Percentiles rank a stretch among this genome's conserved stretches.
Conservation (phyloP, 30 jellyfish, hydroid and myxozoan species). For the Turritopsis dohrnii region DNA sequence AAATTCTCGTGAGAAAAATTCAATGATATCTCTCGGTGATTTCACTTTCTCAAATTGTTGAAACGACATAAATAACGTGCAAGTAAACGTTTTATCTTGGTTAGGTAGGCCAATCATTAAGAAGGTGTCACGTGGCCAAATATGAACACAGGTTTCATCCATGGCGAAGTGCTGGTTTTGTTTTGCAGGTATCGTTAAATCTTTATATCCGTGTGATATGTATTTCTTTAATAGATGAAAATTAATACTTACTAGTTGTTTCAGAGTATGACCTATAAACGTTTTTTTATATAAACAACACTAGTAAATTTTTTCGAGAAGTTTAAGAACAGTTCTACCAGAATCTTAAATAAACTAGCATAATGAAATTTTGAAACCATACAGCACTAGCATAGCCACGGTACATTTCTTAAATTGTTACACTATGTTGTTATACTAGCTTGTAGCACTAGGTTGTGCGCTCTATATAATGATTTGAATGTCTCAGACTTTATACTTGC, state of each 20-base stretch:
- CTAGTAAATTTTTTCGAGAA: background rate
- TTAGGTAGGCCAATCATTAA: constrained; percentile 11
- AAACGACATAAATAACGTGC: background rate
- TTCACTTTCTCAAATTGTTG: background rate
- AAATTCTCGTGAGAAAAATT: background rate
- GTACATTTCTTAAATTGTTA: too few species aligned
- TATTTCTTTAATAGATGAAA: constrained; percentile 12
- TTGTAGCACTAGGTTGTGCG: too few species aligned
- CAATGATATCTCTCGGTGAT: background rate
- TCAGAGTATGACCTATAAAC: background rate
- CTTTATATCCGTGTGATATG: background rate
- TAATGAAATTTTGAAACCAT: too few species aligned
- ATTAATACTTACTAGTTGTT: background rate
- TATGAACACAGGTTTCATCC: background rate
- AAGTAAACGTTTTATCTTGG: constrained; percentile 4
- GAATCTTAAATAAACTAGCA: too few species aligned
- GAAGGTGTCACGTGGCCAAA: constrained; percentile 11
- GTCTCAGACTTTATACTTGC: too few species aligned
- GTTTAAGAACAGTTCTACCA: too few species aligned
- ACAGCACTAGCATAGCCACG: too few species aligned
- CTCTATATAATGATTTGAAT: too few species aligned
- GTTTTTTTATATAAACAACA: background rate
- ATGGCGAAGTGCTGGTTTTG: background rate
- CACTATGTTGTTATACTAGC: too few species aligned
- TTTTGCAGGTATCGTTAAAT: background rate